Base-by-base conservation (phyloP, 2,797 vertebrate species). In the Mycteria americana region DNA sequence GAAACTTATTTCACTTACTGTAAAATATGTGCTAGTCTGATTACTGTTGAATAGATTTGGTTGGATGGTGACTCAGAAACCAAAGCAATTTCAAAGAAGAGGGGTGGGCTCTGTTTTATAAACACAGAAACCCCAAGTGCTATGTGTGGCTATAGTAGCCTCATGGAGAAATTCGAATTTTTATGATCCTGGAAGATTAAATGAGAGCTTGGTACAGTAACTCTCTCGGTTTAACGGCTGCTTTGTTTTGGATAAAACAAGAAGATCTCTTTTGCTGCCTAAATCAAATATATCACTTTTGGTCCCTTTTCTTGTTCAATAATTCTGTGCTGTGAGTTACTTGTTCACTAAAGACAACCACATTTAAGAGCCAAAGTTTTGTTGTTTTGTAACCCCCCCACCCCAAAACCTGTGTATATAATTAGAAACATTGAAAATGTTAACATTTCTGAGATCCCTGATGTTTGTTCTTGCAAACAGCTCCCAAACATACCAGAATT, bases 121-220 rank as follows among this genome's bases (percentile, higher is more conserved):
- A 93, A 93, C 89, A 78, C 39, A 91, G 43, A 82, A 89, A 78
- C 48, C 57, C 30, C 53, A 68, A 64, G 39, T 33, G 46, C 37
- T 64, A 15, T 3, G 4, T 65, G 57, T 50, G 77, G 43, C 48
- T 88, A 37, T 10, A 90, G 85, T 56, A 43, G 31, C 30, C 43
- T 78, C 4, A 7, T 4, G 30, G 23, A 92, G 45, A 79, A 91
- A 94, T 1, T 31, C 86, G 43, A 67, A 60, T 80, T 85, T 84
- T 95, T 91, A 93, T 63, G n/a, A 84, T 85, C 70, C 63, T 73
- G 50, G 51, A 74, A 83, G 72, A 91, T 59, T 54, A 85, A 89
- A 82, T 48, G 65, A 53, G 69, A 91, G 37, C 41, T 43, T 77
- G 60, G 60, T 51, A 51, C 27, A 64, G 41, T 73, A 92, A 68